phyloP scores from a whole-genome alignment of 2,797 vertebrate species.

The Spheniscus humboldti region DNA sequence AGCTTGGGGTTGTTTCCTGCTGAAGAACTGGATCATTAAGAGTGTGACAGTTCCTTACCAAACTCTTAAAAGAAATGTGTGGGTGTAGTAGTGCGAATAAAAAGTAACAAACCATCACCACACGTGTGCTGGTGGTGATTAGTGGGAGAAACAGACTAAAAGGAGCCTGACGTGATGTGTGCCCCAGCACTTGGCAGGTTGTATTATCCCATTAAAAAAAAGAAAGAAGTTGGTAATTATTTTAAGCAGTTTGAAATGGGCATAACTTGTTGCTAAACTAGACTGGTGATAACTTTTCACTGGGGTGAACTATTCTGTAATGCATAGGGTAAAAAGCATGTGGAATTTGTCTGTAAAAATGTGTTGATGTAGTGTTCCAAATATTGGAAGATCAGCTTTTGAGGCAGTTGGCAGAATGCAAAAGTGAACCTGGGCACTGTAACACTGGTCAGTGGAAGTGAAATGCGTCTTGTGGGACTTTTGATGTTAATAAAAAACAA shows the following conservation, averaged over 20 bases:
- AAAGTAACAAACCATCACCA: not conserved
- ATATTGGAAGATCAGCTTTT: not conserved
- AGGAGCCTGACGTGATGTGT: not conserved
- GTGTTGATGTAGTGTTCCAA: not conserved
- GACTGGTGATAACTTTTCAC: not conserved
- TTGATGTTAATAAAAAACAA: not conserved
- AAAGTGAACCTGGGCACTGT: not conserved
- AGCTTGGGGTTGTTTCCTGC: not conserved
- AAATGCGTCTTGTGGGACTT: not conserved
- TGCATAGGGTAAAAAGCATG: not conserved
- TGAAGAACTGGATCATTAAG: not conserved
- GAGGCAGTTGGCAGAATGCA: not conserved
- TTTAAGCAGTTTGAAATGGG: not conserved
- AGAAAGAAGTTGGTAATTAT: not conserved
- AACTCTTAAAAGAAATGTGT: not conserved
- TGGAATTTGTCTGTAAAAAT: not conserved
- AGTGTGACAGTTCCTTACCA: not conserved
- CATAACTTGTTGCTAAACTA: not conserved
- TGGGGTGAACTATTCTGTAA: not conserved
- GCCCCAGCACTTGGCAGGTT: not conserved
- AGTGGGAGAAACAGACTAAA: not conserved
- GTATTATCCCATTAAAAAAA: not conserved
- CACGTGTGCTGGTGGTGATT: not conserved
- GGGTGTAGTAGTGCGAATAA: not conserved
- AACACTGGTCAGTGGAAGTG: not conserved